Evolutionary conservation across 2,888 invertebrate species (phyloP), one percentile per base, ranked within the genome.

Genomic region (Drosophila neonasuta): DNA sequence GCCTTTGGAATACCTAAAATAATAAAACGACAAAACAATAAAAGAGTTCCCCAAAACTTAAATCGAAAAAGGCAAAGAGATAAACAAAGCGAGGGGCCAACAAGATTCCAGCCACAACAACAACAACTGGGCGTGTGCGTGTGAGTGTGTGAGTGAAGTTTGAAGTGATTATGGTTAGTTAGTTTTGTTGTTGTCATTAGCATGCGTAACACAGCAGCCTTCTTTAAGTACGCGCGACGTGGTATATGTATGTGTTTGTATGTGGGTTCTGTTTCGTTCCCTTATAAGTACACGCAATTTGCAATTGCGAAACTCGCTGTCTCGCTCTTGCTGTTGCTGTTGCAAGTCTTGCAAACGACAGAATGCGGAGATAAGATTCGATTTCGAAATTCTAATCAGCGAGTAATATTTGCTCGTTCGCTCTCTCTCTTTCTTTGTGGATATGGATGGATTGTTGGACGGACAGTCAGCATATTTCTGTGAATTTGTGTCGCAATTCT

Each of bases 301-400:
- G 49, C 50, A 77, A 72, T 68, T 74, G 73, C 73, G 50, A 54
- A 68, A 60, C 52, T 13, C 36, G 11, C 45, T 46, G 11, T 41
- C 55, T 17, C 29, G 39, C 60, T 45, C 15, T 56, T 9, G 13
- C 52, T 17, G 17, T 56, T 9, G n/a, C 52, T 17, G 17, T 42
- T 67, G 49, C 29, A 39, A 54, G 15, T 3, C 36, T 39, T 41
- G 39, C 39, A 41, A 13, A 34, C 56, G 57, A 65, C 59, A 50
- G 62, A 24, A 49, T 52, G 42, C 57, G 34, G 51, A 70, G 83
- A 86, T 80, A 80, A 83, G 81, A 83, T 83, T 70, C 75, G 64
- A 71, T 63, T 54, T 65, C 45, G 42, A 61, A 73, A 54, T 57
- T 63, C 60, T 68, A 72, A 73, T 63, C 62, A 30, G 39, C 39